Percentiles rank a stretch among this genome's conserved stretches.
These are phyloP conservation scores for Clinocottus analis DNA, from an alignment of 2,113 vertebrate species.

Conservation along the genomic window DNA sequence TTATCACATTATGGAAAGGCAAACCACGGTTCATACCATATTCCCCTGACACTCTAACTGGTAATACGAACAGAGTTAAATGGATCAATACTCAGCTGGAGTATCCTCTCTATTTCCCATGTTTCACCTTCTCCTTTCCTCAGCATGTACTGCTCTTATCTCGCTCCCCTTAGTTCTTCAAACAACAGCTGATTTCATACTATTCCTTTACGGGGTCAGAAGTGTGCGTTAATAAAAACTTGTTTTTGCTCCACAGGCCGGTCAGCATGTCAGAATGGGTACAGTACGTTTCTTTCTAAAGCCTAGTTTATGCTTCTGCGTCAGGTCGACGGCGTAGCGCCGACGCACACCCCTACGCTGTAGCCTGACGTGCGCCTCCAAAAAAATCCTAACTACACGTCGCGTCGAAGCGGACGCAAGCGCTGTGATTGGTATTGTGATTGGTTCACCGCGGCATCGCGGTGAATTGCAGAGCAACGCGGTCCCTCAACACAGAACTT, in stretches of 20 bases:
- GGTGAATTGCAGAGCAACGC: no score
- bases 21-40: background rate
- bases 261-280: constrained; percentile 60
- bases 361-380: no score
- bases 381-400: no score
- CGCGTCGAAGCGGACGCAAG: no score
- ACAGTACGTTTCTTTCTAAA: constrained; percentile 41
- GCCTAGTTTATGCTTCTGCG: no score
- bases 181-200: background rate
- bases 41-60: background rate
- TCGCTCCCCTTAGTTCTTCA: background rate
- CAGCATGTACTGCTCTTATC: background rate
- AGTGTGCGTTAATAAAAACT: constrained; percentile 31
- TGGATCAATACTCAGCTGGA: background rate
- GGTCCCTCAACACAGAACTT: no score
- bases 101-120: background rate
- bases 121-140: background rate
- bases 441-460: no score
- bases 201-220: constrained; percentile 26
- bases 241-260: constrained; percentile 34
- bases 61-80: background rate
- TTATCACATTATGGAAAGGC: background rate
- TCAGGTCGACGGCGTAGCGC: no score
- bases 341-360: no score
- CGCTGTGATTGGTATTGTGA: no score